Evolutionary conservation across 2,797 vertebrate species (phyloP).

Genomic region (Artibeus jamaicensis): DNA sequence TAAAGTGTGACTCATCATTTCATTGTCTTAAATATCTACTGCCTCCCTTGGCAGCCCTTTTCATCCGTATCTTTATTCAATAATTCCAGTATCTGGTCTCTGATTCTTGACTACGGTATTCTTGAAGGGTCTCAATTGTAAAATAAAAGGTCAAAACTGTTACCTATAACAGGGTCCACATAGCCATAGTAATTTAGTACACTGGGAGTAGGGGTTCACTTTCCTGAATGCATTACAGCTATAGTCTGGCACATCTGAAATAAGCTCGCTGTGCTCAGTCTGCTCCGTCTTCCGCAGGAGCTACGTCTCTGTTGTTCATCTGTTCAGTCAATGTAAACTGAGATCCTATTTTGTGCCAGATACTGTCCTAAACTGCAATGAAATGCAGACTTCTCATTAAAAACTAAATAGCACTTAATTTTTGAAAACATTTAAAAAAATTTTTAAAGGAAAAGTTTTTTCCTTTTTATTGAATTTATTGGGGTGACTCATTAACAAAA

Average conservation of each 20-base stretch:
- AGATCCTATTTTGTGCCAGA: not conserved
- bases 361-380: not conserved
- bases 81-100: not conserved
- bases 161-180: accelerated
- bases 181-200: not conserved
- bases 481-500: not conserved
- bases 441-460: not conserved
- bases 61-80: not conserved
- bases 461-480: not conserved
- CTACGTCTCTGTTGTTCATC: not conserved
- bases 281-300: not conserved
- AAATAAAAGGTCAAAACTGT: not conserved
- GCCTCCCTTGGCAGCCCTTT: not conserved
- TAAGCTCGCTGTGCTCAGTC: not conserved
- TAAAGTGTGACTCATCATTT: not conserved
- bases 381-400: constrained; percentile 5
- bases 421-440: not conserved
- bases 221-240: not conserved
- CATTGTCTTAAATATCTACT: not conserved
- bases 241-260: not conserved
- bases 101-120: not conserved
- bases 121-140: not conserved
- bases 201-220: not conserved
- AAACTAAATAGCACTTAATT: not conserved
- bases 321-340: not conserved